Conservation (phyloP, 1,140 invertebrate genomes). For the Potamilus streckersoni region DNA sequence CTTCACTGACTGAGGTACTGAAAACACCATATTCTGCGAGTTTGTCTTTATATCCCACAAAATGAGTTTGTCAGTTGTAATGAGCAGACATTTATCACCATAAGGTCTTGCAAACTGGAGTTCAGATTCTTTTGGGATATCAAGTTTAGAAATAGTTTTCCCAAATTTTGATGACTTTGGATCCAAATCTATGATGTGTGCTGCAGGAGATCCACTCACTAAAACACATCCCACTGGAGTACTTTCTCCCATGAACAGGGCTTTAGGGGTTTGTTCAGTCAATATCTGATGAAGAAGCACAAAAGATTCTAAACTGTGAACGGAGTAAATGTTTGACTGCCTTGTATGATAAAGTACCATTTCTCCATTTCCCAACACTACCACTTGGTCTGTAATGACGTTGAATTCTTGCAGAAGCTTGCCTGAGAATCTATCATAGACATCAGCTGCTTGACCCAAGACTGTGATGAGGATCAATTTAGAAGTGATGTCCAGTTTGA, state of each 20-base stretch:
- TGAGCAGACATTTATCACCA: slow-evolving; percentile 25
- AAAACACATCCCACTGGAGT: slow-evolving; percentile 13
- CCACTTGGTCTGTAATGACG: slow-evolving; percentile 25
- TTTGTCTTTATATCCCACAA: slow-evolving; percentile 33
- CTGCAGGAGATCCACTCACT: slow-evolving; percentile 11
- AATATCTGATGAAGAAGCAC: slow-evolving; percentile 21
- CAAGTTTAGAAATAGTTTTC: slow-evolving; percentile 13
- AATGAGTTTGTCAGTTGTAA: slow-evolving; percentile 28
- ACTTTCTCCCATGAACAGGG: slow-evolving; percentile 23
- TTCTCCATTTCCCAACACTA: slow-evolving; percentile 26
- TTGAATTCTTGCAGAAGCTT: slow-evolving; percentile 37
- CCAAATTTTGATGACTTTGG: slow-evolving; percentile 27
- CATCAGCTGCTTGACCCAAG: slow-evolving; percentile 32
- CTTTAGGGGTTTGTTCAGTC: slow-evolving; percentile 19
- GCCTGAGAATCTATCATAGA: slow-evolving; percentile 32
- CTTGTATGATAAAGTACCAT: slow-evolving; percentile 32
- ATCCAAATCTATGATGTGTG: slow-evolving; percentile 30
- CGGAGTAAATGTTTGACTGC: slow-evolving; percentile 25
- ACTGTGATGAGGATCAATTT: slow-evolving; percentile 24
- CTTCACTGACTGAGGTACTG: slow-evolving; percentile 27
- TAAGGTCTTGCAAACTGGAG: slow-evolving; percentile 15
- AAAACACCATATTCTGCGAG: slow-evolving; percentile 26
- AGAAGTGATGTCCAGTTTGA: slow-evolving; percentile 30
- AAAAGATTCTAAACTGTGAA: slow-evolving; percentile 28
- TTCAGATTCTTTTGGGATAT: slow-evolving; percentile 9